Evolutionary conservation across 2,113 vertebrate genomes (phyloP).

Genomic region (Hydropotes inermis): DNA sequence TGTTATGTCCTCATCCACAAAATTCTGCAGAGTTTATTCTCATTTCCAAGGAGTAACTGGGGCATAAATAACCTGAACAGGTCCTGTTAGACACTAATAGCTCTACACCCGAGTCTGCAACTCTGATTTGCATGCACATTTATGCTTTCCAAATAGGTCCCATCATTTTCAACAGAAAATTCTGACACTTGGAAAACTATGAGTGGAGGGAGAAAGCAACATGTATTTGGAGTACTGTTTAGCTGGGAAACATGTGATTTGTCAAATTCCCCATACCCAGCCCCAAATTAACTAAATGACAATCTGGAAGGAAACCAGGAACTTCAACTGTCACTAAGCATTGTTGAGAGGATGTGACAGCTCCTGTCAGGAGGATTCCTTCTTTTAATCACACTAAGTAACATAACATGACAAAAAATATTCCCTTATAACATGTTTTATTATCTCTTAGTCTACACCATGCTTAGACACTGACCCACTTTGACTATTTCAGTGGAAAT

Average conservation of each 20-base stretch:
- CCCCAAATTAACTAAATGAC: conserved; percentile 70
- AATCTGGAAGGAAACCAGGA: conserved; percentile 58
- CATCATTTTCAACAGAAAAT: conserved; percentile 36
- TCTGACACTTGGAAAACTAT: not conserved
- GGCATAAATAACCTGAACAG: conserved; percentile 2
- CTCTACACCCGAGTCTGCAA: not conserved
- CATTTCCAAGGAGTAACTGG: not conserved
- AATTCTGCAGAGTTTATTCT: not conserved
- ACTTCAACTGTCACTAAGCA: conserved; percentile 61
- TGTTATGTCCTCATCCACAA: not conserved
- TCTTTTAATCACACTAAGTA: conserved; percentile 40
- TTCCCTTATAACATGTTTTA: conserved; percentile 64
- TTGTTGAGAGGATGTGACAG: conserved; percentile 60
- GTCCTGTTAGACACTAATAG: not conserved
- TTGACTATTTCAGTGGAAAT: conserved; percentile 15
- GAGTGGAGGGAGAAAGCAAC: not conserved
- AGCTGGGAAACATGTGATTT: conserved; percentile 70
- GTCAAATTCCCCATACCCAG: conserved; percentile 44
- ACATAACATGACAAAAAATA: not conserved
- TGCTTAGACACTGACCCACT: conserved; percentile 34
- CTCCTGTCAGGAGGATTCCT: not conserved
- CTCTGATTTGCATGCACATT: conserved; percentile 25
- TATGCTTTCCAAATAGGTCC: not conserved
- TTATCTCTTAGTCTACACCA: conserved; percentile 51
- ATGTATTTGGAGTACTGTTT: conserved; percentile 23